Base-by-base conservation (phyloP, 1,140 invertebrate species). In the Leptoteleia sp. region DNA sequence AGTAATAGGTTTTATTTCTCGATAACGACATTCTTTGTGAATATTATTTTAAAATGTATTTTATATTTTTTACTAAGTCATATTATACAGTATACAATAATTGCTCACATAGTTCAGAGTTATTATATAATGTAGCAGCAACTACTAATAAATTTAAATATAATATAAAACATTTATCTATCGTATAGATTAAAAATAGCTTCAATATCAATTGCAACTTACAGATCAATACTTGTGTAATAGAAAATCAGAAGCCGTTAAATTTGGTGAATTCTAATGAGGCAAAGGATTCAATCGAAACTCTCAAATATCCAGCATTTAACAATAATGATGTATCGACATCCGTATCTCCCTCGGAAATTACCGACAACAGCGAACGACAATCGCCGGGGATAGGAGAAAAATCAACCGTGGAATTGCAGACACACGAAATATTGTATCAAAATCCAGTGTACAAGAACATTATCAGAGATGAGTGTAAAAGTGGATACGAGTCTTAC, bases 381-480 rank as follows among this genome's bases (percentile, higher is more conserved):
- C 35, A 43, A n/a, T 64, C 55, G n/a, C 15, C 52, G n/a, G 52
- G 27, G 25, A 50, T 35, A 4, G 68, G 64, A 17, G 76, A 78
- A 42, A 72, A 61, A 43, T 61, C 68, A 12, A 35, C 33, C 11
- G 65, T 70, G 6, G 65, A 70, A 38, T 22, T 76, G 12, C 42
- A 59, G 8, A 70, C 73, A 4, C 59, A 76, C 33, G 73, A 76
- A 52, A 48, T 59, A 33, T 59, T 76, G 55, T 78, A 68, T 16
- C 76, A 62, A 62, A 78, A 78, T 64, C 61, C 59, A 0, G 55
- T 52, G 22, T 78, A 68, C 15, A 55, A 50, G 5, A 78, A 55
- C 17, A 37, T 16, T 5, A 29, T 40, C 13, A 50, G 27, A 12
- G 11, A 40, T 13, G 1, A n/a, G 1, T 48, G 42, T 25, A 61